phyloP scores from a whole-genome alignment of 2,888 invertebrate species.

The Holacanthella duospinosa region DNA sequence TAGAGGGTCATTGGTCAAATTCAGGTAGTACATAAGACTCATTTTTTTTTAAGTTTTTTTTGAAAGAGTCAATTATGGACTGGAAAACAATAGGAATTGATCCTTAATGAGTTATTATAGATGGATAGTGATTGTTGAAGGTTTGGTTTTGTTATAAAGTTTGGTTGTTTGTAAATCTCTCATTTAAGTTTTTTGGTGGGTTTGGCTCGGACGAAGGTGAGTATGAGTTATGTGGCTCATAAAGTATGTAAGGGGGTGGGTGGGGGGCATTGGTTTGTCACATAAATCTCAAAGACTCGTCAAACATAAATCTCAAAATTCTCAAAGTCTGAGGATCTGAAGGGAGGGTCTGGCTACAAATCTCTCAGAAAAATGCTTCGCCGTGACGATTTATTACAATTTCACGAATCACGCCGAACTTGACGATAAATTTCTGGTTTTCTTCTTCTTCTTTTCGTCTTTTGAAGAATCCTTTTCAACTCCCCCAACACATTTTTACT shows the following conservation, averaged over 20 bases:
- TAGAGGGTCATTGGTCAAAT: too few relatives aligned
- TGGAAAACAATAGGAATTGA: too few relatives aligned
- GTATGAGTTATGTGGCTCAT: slow-evolving; percentile 33
- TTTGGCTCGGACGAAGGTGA: background rate
- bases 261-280: slow-evolving; percentile 34
- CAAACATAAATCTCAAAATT: slow-evolving; percentile 35
- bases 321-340: slow-evolving; percentile 22
- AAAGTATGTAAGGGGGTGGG: slow-evolving; percentile 33
- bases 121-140: slow-evolving; percentile 21
- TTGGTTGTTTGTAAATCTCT: background rate
- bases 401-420: slow-evolving; percentile 35
- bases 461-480: slow-evolving; percentile 1
- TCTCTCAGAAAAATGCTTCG: slow-evolving; percentile 36
- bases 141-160: background rate
- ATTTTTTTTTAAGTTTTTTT: too few relatives aligned
- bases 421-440: slow-evolving; percentile 31
- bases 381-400: slow-evolving; percentile 34
- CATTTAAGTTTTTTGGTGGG: background rate
- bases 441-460: slow-evolving; percentile 11
- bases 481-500: background rate
- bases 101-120: slow-evolving; percentile 10
- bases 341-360: slow-evolving; percentile 31
- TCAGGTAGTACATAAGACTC: too few relatives aligned
- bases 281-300: slow-evolving; percentile 17
- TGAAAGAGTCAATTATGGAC: too few relatives aligned